Percentiles rank a stretch among this genome's conserved stretches.
phyloP scores from a whole-genome alignment of 2,888 invertebrate genomes.

The Agonopterix heracliana region DNA sequence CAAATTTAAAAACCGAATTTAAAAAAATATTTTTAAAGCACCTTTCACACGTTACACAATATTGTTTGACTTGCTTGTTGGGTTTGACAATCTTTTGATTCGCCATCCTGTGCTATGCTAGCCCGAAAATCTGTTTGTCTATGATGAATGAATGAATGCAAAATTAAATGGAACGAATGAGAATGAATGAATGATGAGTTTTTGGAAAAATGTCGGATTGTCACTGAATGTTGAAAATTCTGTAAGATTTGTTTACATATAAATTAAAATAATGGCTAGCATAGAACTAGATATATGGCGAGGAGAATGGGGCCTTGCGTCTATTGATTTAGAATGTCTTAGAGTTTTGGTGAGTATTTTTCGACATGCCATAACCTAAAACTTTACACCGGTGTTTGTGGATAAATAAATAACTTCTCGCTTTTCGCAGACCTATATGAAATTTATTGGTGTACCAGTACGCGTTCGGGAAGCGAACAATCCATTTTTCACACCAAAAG shows the following conservation, averaged over 20 bases:
- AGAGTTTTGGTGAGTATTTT: conserved; percentile 82
- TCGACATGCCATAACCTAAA: conserved; percentile 34
- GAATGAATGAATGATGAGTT: too few relatives aligned
- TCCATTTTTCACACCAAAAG: conserved; percentile 85
- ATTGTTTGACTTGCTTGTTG: too few relatives aligned
- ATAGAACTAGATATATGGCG: conserved; percentile 86
- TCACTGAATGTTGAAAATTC: conserved; percentile 14
- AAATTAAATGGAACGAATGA: too few relatives aligned
- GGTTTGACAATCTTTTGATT: too few relatives aligned
- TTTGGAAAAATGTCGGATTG: conserved; percentile 8
- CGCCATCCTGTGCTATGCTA: too few relatives aligned
- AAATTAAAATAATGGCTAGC: conserved; percentile 45
- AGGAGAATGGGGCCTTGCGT: conserved; percentile 92
- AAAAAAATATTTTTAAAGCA: too few relatives aligned
- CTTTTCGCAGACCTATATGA: conserved; percentile 75
- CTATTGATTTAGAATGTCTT: conserved; percentile 88
- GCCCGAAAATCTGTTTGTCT: too few relatives aligned
- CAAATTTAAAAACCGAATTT: too few relatives aligned
- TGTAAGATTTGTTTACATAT: conserved; percentile 11
- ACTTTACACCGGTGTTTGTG: conserved; percentile 29
- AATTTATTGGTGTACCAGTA: conserved; percentile 86
- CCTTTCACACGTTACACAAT: too few relatives aligned
- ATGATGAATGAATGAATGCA: too few relatives aligned
- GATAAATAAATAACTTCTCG: conserved; percentile 14
- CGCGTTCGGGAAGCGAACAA: conserved; percentile 80